Percentiles rank a stretch among this genome's conserved stretches.
These are phyloP conservation scores for Zoanthus sansibaricus DNA, from an alignment of 92 coral and sea anemone species.

Conservation along the genomic window DNA sequence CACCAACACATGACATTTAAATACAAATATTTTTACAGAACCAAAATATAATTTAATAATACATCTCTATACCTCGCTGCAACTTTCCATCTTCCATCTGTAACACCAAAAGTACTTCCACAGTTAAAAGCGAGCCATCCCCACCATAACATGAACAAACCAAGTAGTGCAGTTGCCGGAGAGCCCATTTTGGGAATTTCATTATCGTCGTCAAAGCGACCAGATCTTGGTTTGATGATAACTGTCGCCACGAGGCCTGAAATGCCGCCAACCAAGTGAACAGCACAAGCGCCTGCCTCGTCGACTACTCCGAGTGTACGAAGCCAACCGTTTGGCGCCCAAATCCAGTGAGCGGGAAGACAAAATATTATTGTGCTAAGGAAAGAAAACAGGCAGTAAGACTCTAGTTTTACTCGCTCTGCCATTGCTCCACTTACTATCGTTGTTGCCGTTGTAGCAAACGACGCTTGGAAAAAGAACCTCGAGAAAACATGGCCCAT, in stretches of 20 bases:
- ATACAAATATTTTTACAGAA: background rate
- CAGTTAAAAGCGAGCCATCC: slow-evolving; percentile 76
- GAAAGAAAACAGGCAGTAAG: slow-evolving; percentile 70
- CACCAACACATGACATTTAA: too few relatives aligned
- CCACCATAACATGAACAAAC: slow-evolving; percentile 78
- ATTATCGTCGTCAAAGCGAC: slow-evolving; percentile 68
- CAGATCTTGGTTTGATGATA: slow-evolving; percentile 66
- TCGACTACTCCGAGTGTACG: slow-evolving; percentile 59
- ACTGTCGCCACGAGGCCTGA: slow-evolving; percentile 70
- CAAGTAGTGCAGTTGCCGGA: slow-evolving; percentile 71
- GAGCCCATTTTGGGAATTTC: slow-evolving; percentile 64
- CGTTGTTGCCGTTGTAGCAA: slow-evolving; percentile 75
- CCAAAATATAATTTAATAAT: background rate
- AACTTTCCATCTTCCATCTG: slow-evolving; percentile 73
- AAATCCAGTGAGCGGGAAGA: slow-evolving; percentile 73
- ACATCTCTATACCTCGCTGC: slow-evolving; percentile 61
- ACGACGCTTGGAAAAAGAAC: slow-evolving; percentile 75
- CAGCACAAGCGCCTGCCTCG: slow-evolving; percentile 74
- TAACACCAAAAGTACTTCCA: slow-evolving; percentile 75
- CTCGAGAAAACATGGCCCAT: slow-evolving; percentile 68
- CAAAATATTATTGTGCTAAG: slow-evolving; percentile 69
- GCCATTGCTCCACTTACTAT: slow-evolving; percentile 77
- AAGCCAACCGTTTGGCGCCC: slow-evolving; percentile 71
- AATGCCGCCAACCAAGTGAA: slow-evolving; percentile 71
- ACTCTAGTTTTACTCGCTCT: slow-evolving; percentile 71